Conservation (phyloP, 2,888 invertebrate genomes). For the Notocelia uddmanniana region DNA sequence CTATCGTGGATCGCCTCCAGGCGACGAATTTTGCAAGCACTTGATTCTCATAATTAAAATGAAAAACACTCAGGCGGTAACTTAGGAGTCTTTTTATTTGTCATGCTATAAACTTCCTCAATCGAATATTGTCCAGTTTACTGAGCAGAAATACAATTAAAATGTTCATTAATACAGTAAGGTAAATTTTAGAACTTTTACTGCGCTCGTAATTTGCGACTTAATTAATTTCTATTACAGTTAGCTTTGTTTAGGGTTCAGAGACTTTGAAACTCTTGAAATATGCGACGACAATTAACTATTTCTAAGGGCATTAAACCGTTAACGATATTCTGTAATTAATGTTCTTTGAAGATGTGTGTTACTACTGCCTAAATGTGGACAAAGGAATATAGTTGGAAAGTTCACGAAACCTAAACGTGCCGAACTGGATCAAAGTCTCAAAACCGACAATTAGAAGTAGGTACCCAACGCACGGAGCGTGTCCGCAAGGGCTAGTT, state of each 20-base stretch:
- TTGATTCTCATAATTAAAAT: neutral
- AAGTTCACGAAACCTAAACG: constrained; percentile 9
- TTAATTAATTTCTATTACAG: neutral
- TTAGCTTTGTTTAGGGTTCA: neutral
- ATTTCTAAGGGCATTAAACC: neutral
- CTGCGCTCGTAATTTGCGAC: neutral
- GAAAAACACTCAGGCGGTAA: neutral
- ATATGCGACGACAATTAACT: neutral
- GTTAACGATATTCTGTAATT: constrained; percentile 1
- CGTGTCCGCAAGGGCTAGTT: constrained; percentile 22
- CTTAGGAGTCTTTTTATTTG: neutral
- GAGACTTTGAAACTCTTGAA: neutral
- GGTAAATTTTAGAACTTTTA: neutral
- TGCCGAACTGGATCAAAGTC: constrained; percentile 34
- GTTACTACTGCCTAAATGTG: constrained; percentile 22
- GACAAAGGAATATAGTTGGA: constrained; percentile 27
- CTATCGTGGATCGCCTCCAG: too few relatives aligned
- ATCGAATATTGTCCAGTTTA: constrained; percentile 1
- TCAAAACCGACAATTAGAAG: constrained; percentile 32
- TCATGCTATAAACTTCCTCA: neutral
- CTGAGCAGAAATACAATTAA: constrained; percentile 12
- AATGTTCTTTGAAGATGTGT: constrained; percentile 14
- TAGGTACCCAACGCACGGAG: neutral
- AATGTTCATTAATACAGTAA: neutral
- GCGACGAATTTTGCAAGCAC: too few relatives aligned